Evolutionary conservation across 2,888 invertebrate species (phyloP).

Genomic region (Galeopsomyia nigrocyanea): DNA sequence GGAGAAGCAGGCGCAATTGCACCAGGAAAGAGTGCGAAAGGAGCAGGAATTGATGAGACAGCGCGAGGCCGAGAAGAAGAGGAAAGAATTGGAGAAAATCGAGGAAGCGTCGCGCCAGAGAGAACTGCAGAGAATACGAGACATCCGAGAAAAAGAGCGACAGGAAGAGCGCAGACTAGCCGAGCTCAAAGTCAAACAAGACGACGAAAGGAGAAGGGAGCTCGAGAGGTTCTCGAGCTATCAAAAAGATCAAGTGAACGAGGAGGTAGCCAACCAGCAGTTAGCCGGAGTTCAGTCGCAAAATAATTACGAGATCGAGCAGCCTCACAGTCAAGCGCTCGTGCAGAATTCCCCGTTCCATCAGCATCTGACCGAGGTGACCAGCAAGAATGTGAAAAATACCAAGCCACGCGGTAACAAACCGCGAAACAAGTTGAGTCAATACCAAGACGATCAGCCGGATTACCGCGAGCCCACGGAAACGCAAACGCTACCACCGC

Average conservation of each 20-base stretch:
- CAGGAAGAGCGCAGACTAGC: conserved; percentile 55
- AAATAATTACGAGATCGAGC: conserved; percentile 33
- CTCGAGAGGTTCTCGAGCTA: conserved; percentile 53
- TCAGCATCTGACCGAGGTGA: conserved; percentile 56
- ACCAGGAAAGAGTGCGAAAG: conserved; percentile 54
- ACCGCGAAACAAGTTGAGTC: conserved; percentile 49
- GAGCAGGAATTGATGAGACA: conserved; percentile 61
- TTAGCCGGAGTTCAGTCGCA: background rate
- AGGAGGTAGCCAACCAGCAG: conserved; percentile 37
- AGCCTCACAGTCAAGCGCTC: conserved; percentile 53
- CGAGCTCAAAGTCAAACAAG: conserved; percentile 57
- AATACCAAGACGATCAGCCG: conserved; percentile 29
- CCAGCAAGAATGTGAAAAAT: conserved; percentile 49
- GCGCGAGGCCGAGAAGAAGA: conserved; percentile 60
- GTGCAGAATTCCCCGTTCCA: conserved; percentile 55
- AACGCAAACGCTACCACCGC: conserved; percentile 62
- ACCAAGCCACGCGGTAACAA: conserved; percentile 51
- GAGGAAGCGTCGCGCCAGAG: conserved; percentile 61
- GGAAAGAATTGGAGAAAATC: conserved; percentile 59
- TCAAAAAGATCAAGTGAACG: conserved; percentile 55
- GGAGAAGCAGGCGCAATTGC: conserved; percentile 58
- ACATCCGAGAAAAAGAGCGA: conserved; percentile 59
- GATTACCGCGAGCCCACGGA: conserved; percentile 33
- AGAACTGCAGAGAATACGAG: conserved; percentile 61
- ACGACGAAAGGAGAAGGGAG: conserved; percentile 54